Evolutionary conservation across 2,113 vertebrate species (phyloP).

Genomic region (Petrocephalus microphthalmus): DNA sequence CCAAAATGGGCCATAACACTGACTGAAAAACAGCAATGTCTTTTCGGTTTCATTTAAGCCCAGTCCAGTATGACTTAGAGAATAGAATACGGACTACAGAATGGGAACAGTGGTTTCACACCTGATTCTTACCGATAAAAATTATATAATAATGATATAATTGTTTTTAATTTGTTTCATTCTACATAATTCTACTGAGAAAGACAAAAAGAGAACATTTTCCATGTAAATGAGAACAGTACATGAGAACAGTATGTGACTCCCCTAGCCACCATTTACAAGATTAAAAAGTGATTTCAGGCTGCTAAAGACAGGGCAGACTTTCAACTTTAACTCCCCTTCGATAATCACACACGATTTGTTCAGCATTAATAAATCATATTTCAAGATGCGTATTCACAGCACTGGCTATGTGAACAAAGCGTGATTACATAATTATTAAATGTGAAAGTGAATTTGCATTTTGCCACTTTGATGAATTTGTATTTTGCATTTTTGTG

Average conservation of each 20-base stretch:
- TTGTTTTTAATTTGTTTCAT: background rate
- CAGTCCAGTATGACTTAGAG: background rate
- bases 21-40: background rate
- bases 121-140: background rate
- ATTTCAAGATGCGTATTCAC: background rate
- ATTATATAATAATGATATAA: background rate
- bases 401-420: background rate
- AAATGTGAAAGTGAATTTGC: background rate
- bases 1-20: background rate
- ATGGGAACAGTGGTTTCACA: background rate
- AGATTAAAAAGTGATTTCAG: background rate
- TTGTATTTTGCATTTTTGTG: background rate
- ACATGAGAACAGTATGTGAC: background rate
- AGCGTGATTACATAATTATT: background rate
- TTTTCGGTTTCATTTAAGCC: background rate
- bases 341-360: background rate
- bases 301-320: background rate
- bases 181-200: background rate
- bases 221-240: background rate
- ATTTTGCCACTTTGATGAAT: background rate
- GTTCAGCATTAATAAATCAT: background rate
- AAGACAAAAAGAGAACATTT: background rate
- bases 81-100: background rate
- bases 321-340: background rate
- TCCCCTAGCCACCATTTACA: background rate